Base-by-base conservation (phyloP, 92 coral and sea anemone genomes). In the Meandrina meandrites region DNA sequence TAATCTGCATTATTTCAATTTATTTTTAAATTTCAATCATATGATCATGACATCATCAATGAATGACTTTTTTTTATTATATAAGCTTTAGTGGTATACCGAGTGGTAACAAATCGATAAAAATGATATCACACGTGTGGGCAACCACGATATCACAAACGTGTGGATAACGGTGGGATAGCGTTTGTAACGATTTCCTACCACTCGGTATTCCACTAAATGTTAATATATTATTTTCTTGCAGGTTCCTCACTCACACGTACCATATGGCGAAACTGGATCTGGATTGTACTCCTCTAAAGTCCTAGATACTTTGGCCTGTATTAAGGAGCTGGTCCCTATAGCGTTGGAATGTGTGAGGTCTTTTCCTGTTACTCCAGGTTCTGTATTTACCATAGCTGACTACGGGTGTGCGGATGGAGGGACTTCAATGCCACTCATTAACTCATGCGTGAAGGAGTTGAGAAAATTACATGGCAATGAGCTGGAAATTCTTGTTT, bases 401-500 rank as follows among this genome's bases (percentile, higher is more conserved):
- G 90, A 87, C 77, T 87, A 80, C 37, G 86, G 78, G 13, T 76
- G 90, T 81, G 92, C 92, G 18, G 92, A 91, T 85, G 94, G 94
- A 17, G 94, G 92, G 9, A 92, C 89, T 4, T 92, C 95, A 14
- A 92, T 92, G 95, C 89, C 93, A 7, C 87, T 92, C 4, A 66
- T 92, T 17, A 82, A 84, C 66, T 76, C 89, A 70, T 90, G 90
- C 35, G 93, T 92, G 19, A 54, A 87, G 45, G 91, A 86, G 79
- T 69, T 92, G 78, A 92, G 91, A 56, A 86, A 84, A 42, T 81
- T 71, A 75, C 84, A 90, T 66, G 95, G 93, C 71, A 42, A 79
- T 21, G 90, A 88, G 57, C 85, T 93, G 40, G 82, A 93, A 73
- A 84, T 93, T 79, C 89, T 73, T 34, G 78, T 93, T 31, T 73